Conservation (phyloP, 2,113 vertebrate species). For the Chiloscyllium plagiosum region DNA sequence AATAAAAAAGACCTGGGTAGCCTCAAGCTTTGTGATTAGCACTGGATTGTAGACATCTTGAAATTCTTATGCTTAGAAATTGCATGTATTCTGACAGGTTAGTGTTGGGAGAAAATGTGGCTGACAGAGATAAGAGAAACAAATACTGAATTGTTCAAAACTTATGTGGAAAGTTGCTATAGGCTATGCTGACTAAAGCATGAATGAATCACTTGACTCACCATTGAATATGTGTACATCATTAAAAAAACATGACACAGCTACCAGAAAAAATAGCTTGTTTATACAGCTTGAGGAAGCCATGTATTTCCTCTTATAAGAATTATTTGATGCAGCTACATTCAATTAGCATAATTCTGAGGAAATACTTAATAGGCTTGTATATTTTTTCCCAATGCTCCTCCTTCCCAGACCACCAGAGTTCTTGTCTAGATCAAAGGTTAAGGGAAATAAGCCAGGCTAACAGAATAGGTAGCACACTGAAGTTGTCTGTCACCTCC, state of each 20-base stretch:
- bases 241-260: not conserved
- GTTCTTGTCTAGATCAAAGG: not conserved
- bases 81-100: not conserved
- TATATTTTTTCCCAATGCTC: not conserved
- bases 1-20: not conserved
- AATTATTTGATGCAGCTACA: not conserved
- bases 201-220: not conserved
- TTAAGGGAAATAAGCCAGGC: not conserved
- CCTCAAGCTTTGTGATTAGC: not conserved
- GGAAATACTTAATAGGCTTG: not conserved
- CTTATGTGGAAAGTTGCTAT: not conserved
- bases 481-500: not conserved
- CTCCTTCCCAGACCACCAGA: not conserved
- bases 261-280: not conserved
- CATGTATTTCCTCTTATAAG: not conserved
- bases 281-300: not conserved
- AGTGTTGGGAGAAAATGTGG: not conserved
- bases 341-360: not conserved
- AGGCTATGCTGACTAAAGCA: not conserved
- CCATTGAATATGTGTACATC: not conserved
- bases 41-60: not conserved
- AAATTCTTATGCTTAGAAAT: not conserved
- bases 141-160: not conserved
- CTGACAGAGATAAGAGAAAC: not conserved
- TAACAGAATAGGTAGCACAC: not conserved